Conservation (phyloP, 92 coral and sea anemone genomes). For the Palythoa heliodiscus region DNA sequence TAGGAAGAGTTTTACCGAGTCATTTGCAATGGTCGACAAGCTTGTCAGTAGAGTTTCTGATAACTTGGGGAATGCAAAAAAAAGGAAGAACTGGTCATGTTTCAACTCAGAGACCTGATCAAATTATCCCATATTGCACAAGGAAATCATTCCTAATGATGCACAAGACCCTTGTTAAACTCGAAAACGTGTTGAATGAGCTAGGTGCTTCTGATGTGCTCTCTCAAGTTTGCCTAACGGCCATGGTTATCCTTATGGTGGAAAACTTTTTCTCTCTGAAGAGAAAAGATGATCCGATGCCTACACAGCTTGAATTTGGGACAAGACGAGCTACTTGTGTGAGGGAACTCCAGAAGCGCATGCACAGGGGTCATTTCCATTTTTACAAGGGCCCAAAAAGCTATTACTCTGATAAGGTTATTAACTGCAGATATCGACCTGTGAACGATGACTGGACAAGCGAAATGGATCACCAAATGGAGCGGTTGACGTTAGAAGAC, state of each 20-base stretch:
- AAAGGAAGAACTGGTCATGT: constrained; percentile 25
- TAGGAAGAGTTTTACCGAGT: constrained; percentile 29
- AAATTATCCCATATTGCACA: constrained; percentile 16
- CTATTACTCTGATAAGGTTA: constrained; percentile 49
- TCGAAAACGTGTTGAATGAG: constrained; percentile 44
- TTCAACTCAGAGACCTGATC: constrained; percentile 38
- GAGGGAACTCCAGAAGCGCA: constrained; percentile 48
- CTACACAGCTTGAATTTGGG: constrained; percentile 54
- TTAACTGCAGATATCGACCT: constrained; percentile 30
- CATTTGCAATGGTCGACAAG: constrained; percentile 47
- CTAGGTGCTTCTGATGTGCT: constrained; percentile 49
- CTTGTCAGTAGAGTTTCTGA: constrained; percentile 59
- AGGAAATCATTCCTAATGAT: constrained; percentile 10
- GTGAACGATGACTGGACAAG: constrained; percentile 33
- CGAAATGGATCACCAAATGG: constrained; percentile 1
- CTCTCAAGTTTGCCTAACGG: constrained; percentile 36
- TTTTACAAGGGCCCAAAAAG: constrained; percentile 59
- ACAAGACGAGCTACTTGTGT: constrained; percentile 51
- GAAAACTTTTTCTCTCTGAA: constrained; percentile 57
- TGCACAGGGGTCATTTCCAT: constrained; percentile 52
- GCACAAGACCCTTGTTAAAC: constrained; percentile 6
- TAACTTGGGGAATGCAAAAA: constrained; percentile 36
- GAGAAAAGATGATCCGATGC: constrained; percentile 56
- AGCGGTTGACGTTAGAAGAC: constrained; percentile 46
- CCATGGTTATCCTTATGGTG: constrained; percentile 58